Evolutionary conservation across 2,888 invertebrate genomes (phyloP), one percentile per base, ranked within the genome.

Genomic region (Epinotia demarniana): DNA sequence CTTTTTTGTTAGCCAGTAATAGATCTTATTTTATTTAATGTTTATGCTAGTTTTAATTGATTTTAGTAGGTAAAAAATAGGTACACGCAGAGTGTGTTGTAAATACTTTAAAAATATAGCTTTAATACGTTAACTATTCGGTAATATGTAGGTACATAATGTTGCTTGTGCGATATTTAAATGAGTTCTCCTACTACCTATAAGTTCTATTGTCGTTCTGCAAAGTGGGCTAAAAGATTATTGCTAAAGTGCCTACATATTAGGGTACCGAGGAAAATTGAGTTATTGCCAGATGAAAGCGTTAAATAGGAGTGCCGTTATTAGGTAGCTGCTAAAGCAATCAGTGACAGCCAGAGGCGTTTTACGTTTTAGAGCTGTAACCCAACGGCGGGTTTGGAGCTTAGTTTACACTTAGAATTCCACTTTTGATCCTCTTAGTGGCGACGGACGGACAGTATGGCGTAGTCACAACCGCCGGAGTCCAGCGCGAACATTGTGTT

Each of bases 291-390:
- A 82, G 85, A 84, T 85, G 85, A 86, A 84, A 83, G 84, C 81
- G 78, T 82, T 80, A 75, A 72, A 75, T 57, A 77, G 73, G 80
- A 81, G 80, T 84, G 83, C 84, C 80, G 81, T 72, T 87, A 87
- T 88, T 86, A 85, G 74, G 74, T 63, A 73, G 82, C 82, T 78
- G 82, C 79, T 87, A 87, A 88, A 84, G 84, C 82, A 87, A 88
- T 88, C 84, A 86, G 79, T 77, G 73, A 77, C 77, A 77, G 76
- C 77, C 79, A 72, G 77, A 70, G 78, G 70, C 67, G 72, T 66
- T 75, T 73, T 69, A 67, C 71, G 74, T 72, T 74, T 70, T 76
- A 73, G 63, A 72, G 64, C 72, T 58, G 46, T 63, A 33, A 73
- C 67, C 64, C 73, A 61, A 67, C 43, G 66, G 66, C 64, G 67